These are phyloP conservation scores for Rhinichthys osculus DNA, from an alignment of 2,797 vertebrate species.

Conservation along the genomic window DNA sequence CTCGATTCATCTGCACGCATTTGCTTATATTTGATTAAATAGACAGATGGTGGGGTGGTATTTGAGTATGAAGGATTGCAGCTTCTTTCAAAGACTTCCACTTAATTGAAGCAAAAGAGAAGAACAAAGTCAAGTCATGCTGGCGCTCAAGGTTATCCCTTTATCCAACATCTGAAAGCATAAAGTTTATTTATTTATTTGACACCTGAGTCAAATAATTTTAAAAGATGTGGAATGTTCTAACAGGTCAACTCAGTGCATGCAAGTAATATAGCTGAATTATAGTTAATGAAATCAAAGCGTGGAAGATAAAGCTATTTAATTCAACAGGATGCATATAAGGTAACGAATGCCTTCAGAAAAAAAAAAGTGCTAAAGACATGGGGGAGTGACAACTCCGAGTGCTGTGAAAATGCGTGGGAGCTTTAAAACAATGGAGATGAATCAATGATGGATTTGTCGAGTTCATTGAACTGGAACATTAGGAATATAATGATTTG, in stretches of 20 bases:
- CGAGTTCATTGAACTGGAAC: conserved; percentile 1
- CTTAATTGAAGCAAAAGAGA: conserved; percentile 55
- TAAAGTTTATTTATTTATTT: conserved; percentile 59
- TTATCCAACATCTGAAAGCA: conserved; percentile 68
- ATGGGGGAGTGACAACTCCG: conserved; percentile 46
- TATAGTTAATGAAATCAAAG: conserved; percentile 27
- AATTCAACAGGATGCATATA: conserved; percentile 6
- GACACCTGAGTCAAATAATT: conserved; percentile 64
- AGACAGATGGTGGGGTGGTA: conserved; percentile 39
- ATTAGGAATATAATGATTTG: conserved; percentile 7
- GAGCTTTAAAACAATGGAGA: conserved; percentile 43
- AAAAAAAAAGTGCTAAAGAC: conserved; percentile 39
- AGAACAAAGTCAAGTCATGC: conserved; percentile 58
- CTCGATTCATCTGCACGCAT: conserved; percentile 25
- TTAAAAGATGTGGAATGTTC: conserved; percentile 42
- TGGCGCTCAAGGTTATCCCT: conserved; percentile 71
- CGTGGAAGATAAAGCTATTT: background rate
- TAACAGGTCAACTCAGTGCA: conserved; percentile 8
- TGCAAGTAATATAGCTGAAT: background rate
- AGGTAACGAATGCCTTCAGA: conserved; percentile 24
- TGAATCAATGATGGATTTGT: conserved; percentile 38
- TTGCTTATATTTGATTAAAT: conserved; percentile 52
- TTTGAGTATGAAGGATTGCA: conserved; percentile 50
- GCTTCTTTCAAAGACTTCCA: conserved; percentile 54
- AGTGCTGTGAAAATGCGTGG: conserved; percentile 39